These are phyloP conservation scores for Artibeus jamaicensis DNA, from an alignment of 2,797 vertebrate genomes.

Conservation along the genomic window DNA sequence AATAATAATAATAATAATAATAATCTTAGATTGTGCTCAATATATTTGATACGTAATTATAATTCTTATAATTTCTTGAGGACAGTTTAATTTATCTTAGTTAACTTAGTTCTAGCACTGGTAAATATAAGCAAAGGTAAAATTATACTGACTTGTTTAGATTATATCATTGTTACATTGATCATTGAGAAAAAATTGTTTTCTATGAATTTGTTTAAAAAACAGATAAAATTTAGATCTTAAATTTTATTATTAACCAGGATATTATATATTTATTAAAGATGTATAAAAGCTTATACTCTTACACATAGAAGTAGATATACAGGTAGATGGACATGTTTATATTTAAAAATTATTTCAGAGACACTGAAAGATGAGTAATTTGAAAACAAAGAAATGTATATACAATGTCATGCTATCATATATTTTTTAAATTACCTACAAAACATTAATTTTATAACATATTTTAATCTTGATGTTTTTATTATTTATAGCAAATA, in stretches of 20 bases:
- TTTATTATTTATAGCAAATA: neutral
- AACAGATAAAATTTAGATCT: constrained; percentile 26
- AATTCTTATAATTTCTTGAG: neutral
- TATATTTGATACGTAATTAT: neutral
- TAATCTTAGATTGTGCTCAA: neutral
- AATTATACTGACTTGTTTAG: neutral
- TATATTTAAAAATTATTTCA: constrained; percentile 30
- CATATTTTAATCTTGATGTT: neutral
- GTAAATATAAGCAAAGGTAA: neutral
- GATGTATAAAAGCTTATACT: constrained; percentile 62
- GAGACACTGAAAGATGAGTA: neutral
- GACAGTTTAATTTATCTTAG: neutral
- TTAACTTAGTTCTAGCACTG: neutral
- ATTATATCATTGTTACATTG: rapidly evolving
- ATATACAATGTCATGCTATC: neutral
- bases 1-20: too few relatives aligned
- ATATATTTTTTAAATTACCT: neutral
- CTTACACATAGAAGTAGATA: neutral
- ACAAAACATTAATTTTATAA: constrained; percentile 41
- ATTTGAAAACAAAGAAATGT: neutral
- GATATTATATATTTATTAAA: neutral
- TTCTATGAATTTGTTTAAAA: constrained; percentile 32
- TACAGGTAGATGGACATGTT: neutral
- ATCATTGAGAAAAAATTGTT: neutral
- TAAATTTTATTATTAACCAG: constrained; percentile 28